A percentile compares a stretch with the other conserved stretches of the same genome.
phyloP scores from a whole-genome alignment of 92 coral and sea anemone species.

The Bergia sp. region DNA sequence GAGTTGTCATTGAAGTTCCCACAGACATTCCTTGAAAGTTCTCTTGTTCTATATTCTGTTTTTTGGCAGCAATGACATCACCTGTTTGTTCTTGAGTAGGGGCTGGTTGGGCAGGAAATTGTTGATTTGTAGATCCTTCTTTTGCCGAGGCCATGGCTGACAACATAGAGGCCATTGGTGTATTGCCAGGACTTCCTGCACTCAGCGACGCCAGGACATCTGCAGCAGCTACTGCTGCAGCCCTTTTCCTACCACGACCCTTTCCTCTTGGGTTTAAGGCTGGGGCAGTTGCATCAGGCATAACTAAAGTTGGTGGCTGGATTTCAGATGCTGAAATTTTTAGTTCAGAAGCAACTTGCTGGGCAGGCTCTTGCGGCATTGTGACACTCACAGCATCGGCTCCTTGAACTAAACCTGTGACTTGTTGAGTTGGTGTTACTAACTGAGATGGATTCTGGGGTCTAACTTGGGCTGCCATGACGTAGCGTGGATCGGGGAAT shows the following conservation, averaged over 20 bases:
- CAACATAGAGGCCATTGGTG: slow-evolving; percentile 90
- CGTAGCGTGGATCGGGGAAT: slow-evolving; percentile 73
- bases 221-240: slow-evolving; percentile 81
- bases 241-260: slow-evolving; percentile 75
- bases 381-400: slow-evolving; percentile 59
- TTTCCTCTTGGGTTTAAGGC: slow-evolving; percentile 56
- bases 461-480: slow-evolving; percentile 73
- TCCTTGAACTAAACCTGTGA: slow-evolving; percentile 48
- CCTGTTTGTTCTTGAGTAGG: slow-evolving; percentile 7
- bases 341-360: slow-evolving; percentile 11
- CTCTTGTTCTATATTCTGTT: slow-evolving; percentile 23
- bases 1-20: neutral
- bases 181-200: slow-evolving; percentile 71
- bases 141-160: slow-evolving; percentile 79
- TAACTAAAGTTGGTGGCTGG: slow-evolving; percentile 8
- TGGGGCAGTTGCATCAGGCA: neutral
- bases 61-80: neutral
- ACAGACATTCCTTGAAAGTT: neutral
- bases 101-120: slow-evolving; percentile 11
- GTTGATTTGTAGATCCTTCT: neutral
- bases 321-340: slow-evolving; percentile 18
- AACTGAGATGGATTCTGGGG: slow-evolving; percentile 54
- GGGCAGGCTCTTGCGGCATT: slow-evolving; percentile 50
- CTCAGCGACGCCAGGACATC: slow-evolving; percentile 88
- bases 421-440: slow-evolving; percentile 12